Percentiles rank a stretch among this genome's conserved stretches.
Conservation (phyloP, 2,113 vertebrate species). For the Vulpes ferrilata region DNA sequence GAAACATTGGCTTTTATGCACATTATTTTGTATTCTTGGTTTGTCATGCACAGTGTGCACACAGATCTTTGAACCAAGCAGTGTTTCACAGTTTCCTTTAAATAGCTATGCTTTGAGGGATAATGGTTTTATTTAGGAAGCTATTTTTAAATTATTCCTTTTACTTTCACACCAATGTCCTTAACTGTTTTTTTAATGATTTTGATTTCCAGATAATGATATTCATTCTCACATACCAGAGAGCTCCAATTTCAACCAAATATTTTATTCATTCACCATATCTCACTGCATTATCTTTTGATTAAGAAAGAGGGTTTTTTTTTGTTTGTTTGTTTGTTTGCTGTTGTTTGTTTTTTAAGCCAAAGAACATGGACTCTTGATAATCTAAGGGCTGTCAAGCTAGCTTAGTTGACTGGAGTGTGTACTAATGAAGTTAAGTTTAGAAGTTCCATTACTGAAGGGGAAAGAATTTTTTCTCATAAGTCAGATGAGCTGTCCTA, state of each 20-base stretch:
- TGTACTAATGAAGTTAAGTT: not conserved
- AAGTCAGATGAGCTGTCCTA: not conserved
- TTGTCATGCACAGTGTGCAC: not conserved
- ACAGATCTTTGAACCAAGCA: not conserved
- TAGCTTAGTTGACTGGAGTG: not conserved
- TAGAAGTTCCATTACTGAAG: not conserved
- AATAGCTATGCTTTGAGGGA: not conserved
- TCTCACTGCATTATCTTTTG: not conserved
- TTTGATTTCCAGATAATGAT: constrained; percentile 52
- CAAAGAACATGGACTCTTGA: not conserved
- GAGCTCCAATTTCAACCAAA: constrained; percentile 4
- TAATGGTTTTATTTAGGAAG: constrained; percentile 49
- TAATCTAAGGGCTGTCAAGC: not conserved
- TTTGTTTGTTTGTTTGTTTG: not conserved
- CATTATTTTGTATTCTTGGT: constrained; percentile 13
- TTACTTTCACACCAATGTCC: not conserved
- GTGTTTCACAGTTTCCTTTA: not conserved
- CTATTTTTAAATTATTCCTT: constrained; percentile 2
- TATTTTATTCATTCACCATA: not conserved
- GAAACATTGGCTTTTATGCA: not conserved
- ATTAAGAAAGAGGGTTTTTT: not conserved
- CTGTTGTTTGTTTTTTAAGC: not conserved
- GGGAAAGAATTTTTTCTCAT: not conserved
- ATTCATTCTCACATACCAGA: constrained; percentile 18
- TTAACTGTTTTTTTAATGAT: constrained; percentile 53